Conservation (phyloP, 1,140 invertebrate species). For the Drosophila insularis region DNA sequence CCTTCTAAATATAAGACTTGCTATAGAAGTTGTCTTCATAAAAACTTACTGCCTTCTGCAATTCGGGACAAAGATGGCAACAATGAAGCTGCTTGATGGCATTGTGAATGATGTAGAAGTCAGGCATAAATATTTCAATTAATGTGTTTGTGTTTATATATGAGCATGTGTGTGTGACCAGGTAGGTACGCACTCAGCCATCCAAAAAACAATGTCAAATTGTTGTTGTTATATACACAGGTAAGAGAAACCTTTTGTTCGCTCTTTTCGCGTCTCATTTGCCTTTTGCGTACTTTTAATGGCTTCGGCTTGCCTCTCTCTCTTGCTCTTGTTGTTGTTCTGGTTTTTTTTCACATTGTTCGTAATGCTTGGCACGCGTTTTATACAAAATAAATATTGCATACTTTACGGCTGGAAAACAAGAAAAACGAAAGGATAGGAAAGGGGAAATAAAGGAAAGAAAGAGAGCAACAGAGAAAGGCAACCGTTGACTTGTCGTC, state of each 20-base stretch:
- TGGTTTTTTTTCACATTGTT: conserved; percentile 42
- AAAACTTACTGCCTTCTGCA: background rate
- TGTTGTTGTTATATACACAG: conserved; percentile 53
- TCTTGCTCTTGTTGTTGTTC: too few species aligned
- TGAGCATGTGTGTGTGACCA: background rate
- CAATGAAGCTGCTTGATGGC: conserved; percentile 8
- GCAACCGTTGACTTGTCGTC: conserved; percentile 68
- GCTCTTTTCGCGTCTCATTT: conserved; percentile 55
- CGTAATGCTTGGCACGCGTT: conserved; percentile 69
- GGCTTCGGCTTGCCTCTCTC: conserved; percentile 48
- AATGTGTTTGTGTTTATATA: conserved; percentile 39
- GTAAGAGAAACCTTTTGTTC: conserved; percentile 5
- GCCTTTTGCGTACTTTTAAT: conserved; percentile 53
- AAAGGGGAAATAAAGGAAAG: background rate
- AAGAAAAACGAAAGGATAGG: conserved; percentile 27
- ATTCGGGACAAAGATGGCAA: conserved; percentile 7
- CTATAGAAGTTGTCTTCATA: conserved; percentile 1
- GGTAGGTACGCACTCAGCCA: conserved; percentile 16
- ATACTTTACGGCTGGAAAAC: conserved; percentile 69
- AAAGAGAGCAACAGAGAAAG: background rate
- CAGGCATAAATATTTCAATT: conserved; percentile 73
- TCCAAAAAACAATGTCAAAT: conserved; percentile 36
- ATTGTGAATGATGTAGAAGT: conserved; percentile 17
- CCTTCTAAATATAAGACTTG: background rate
- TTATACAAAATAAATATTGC: conserved; percentile 80